These are phyloP conservation scores for Thelaira solivaga DNA, from an alignment of 2,888 invertebrate genomes.

Conservation along the genomic window DNA sequence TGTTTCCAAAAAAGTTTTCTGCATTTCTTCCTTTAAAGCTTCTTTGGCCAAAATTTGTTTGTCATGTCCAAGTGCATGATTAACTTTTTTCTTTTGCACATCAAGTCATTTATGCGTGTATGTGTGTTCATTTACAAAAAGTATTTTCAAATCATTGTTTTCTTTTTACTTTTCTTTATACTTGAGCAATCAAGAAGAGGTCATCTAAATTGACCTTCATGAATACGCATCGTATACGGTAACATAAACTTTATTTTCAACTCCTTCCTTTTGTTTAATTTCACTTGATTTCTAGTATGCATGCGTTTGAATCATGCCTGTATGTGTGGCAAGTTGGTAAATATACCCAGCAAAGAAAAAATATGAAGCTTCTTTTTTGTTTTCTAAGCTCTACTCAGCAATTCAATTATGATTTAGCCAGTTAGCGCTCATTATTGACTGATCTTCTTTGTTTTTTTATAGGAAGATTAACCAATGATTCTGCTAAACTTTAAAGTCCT, in stretches of 20 bases:
- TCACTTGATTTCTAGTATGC: conserved; percentile 52
- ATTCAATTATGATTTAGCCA: too few species aligned
- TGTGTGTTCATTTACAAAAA: conserved; percentile 2
- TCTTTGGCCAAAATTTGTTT: conserved; percentile 20
- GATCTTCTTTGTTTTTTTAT: too few species aligned
- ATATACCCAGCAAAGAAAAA: too few species aligned
- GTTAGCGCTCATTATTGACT: too few species aligned
- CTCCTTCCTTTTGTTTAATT: neutral
- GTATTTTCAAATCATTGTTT: neutral
- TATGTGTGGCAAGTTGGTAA: too few species aligned
- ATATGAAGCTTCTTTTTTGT: too few species aligned
- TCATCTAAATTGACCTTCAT: conserved; percentile 60
- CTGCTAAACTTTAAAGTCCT: too few species aligned
- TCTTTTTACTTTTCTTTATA: neutral
- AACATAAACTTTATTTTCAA: conserved; percentile 45
- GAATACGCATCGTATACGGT: conserved; percentile 53
- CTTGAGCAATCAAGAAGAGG: conserved; percentile 25
- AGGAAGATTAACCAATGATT: too few species aligned
- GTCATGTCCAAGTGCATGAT: conserved; percentile 32
- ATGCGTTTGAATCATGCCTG: conserved; percentile 27
- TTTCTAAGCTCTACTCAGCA: too few species aligned
- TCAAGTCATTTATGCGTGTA: neutral
- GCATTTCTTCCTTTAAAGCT: neutral
- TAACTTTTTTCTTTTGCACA: conserved; percentile 26
- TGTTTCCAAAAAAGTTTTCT: neutral